Base-by-base conservation (phyloP, 2,797 vertebrate species). In the Chromis chromis region DNA sequence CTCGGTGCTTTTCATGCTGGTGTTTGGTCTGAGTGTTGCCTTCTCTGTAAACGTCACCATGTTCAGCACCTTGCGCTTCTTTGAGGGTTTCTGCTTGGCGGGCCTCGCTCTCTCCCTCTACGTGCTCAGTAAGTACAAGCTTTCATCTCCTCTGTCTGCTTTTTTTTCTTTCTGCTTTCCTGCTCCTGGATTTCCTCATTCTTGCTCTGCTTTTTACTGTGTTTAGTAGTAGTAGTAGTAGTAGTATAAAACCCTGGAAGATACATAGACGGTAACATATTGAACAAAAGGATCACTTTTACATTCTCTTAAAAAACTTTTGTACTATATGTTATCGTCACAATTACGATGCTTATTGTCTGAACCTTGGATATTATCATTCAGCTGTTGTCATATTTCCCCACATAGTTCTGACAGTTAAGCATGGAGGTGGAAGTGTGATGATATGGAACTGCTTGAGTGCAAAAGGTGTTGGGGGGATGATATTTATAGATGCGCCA, bases 51-150 rank as follows among this genome's bases (percentile, higher is more conserved):
- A 98, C 31, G 96, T 97, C 94, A 97, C 96, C 62, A 97, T 98
- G 97, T 98, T 99, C 95, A 98, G 97, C 96, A 98, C 97, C 53
- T 95, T 99, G 91, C 96, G 98, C 90, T 98, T 99, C 95, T 98
- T 98, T 68, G 97, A 99, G 94, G 98, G 98, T 76, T 98, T 98
- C 93, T 98, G 97, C 93, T 94, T 99, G 93, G 97, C 98, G 74
- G 97, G 97, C 82, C 96, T 99, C 86, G 95, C 96, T 78, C 96
- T 99, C 86, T 96, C 96, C 74, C 93, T 99, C 89, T 99, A 96
- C 1, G 96, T 96, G 57, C 91, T 98, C 84, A 93, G 98, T 99
- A 93, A 98, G 98, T 98, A 96, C 83, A 50, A 2, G 44, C 76
- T 72, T 36, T 39, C 61, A 19, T 60, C 36, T 68, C 40, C 17